Evolutionary conservation across 2,113 vertebrate genomes (phyloP).

Genomic region (Typhlomys cinereus): DNA sequence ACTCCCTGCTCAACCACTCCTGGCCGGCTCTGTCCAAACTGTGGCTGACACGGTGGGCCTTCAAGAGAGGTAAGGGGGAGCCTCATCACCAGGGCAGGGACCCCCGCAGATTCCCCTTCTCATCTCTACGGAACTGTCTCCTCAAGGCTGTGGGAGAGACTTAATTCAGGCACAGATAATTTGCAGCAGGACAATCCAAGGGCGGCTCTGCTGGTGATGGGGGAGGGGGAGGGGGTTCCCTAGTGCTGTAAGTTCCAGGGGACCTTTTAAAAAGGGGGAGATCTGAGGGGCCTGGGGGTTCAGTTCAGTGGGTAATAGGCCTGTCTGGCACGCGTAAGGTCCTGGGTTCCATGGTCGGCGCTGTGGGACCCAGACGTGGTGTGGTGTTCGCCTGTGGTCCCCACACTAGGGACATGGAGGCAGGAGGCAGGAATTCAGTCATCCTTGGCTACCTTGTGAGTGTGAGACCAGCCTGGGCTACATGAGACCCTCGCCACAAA

Average conservation of each 20-base stretch:
- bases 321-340: background rate
- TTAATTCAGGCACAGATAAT: background rate
- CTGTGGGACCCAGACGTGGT: background rate
- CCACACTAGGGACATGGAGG: no score
- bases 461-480: background rate
- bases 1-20: slow-evolving; percentile 95
- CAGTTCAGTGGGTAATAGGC: background rate
- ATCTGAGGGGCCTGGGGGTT: no score
- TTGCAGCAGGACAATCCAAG: background rate
- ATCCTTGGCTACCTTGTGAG: background rate
- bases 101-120: background rate
- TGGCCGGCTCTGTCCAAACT: slow-evolving; percentile 97
- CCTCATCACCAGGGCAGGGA: background rate
- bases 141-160: background rate
- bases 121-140: background rate
- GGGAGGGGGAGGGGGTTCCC: background rate
- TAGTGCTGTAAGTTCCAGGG: background rate
- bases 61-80: slow-evolving; percentile 93
- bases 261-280: background rate
- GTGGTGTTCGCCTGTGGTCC: no score
- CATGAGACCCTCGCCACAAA: background rate
- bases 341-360: background rate
- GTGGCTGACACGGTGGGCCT: slow-evolving; percentile 96
- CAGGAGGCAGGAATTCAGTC: background rate
- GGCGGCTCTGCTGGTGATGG: accelerated